phyloP scores from a whole-genome alignment of 2,888 invertebrate species.

The Exephanes ischioxanthus region DNA sequence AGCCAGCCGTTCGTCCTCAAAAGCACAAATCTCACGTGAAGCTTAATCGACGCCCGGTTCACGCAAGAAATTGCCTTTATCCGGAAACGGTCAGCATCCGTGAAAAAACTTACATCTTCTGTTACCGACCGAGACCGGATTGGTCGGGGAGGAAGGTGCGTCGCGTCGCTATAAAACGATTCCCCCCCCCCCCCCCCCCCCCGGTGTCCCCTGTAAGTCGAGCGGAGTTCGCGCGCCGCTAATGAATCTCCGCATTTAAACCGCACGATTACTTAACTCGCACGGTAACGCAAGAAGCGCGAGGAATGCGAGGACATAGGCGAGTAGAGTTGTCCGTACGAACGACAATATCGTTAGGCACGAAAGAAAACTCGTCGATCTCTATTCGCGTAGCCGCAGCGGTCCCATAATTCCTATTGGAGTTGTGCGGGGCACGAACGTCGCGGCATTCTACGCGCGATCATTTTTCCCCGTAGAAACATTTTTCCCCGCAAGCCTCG shows the following conservation, averaged over 20 bases:
- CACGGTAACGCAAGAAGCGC: slow-evolving; percentile 26
- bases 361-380: slow-evolving; percentile 17
- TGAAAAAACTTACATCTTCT: neutral
- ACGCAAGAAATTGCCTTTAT: too few relatives aligned
- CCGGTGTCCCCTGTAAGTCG: neutral
- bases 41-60: too few relatives aligned
- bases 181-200: too few relatives aligned
- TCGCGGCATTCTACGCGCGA: neutral
- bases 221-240: neutral
- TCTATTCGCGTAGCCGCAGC: neutral
- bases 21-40: too few relatives aligned
- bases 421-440: neutral
- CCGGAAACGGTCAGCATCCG: too few relatives aligned
- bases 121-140: neutral
- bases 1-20: too few relatives aligned
- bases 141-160: neutral
- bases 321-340: slow-evolving; percentile 5
- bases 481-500: neutral
- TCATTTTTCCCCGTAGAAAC: neutral
- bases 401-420: slow-evolving; percentile 14
- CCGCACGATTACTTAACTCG: slow-evolving; percentile 30
- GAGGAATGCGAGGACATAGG: slow-evolving; percentile 42
- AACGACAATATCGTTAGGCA: slow-evolving; percentile 16
- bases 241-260: neutral
- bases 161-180: neutral